phyloP scores from a whole-genome alignment of 2,113 vertebrate species.

The Ceyx cyanopectus region DNA sequence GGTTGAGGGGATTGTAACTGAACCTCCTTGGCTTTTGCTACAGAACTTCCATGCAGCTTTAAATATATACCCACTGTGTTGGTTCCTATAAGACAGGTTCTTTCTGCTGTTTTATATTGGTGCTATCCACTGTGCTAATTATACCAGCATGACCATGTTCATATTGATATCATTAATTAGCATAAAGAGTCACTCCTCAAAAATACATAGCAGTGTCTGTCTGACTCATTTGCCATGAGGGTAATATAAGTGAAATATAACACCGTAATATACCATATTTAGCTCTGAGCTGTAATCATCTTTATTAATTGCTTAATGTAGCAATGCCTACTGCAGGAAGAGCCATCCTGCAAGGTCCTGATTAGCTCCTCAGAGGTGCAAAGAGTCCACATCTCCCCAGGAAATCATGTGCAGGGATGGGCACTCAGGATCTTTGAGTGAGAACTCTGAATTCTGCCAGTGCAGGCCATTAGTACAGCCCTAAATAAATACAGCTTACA shows the following conservation, averaged over 20 bases:
- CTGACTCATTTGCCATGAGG: conserved; percentile 67
- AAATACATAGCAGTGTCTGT: conserved; percentile 53
- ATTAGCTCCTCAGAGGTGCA: conserved; percentile 2
- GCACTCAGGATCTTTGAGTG: background rate
- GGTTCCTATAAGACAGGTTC: conserved; percentile 65
- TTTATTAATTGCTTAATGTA: conserved; percentile 74
- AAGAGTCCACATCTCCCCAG: background rate
- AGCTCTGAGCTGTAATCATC: conserved; percentile 69
- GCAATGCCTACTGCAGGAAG: conserved; percentile 35
- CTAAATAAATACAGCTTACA: background rate
- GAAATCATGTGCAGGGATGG: background rate
- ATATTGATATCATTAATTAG: conserved; percentile 81
- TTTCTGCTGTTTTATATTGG: conserved; percentile 62
- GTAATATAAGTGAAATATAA: conserved; percentile 60
- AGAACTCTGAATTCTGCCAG: background rate
- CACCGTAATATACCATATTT: conserved; percentile 59
- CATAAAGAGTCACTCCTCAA: conserved; percentile 78
- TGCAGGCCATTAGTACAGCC: background rate
- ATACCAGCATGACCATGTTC: conserved; percentile 70
- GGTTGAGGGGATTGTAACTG: background rate
- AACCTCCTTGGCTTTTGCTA: background rate
- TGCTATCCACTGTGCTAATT: conserved; percentile 63
- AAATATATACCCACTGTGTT: background rate
- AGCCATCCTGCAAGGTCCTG: conserved; percentile 10
- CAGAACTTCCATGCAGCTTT: background rate